A percentile compares a stretch with the other conserved stretches of the same genome.
Evolutionary conservation across 2,888 invertebrate genomes (phyloP).

Genomic region (Rutpela maculata): DNA sequence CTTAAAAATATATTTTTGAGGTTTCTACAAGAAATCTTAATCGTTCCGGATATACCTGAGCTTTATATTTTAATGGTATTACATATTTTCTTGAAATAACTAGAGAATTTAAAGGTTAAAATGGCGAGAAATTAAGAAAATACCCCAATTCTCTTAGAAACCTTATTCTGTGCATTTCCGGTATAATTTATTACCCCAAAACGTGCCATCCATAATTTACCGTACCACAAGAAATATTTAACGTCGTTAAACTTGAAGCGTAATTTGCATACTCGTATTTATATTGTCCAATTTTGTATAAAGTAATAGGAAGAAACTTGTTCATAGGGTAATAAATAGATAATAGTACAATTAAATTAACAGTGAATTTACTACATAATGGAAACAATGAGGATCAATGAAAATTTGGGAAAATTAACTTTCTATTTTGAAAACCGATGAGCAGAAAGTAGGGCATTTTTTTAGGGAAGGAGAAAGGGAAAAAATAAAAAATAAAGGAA

Average conservation of each 20-base stretch:
- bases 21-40: background rate
- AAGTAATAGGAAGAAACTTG: background rate
- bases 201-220: conserved; percentile 26
- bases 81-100: background rate
- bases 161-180: conserved; percentile 30
- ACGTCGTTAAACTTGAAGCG: conserved; percentile 21
- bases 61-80: background rate
- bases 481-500: no score
- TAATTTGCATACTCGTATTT: conserved; percentile 21
- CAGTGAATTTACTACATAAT: no score
- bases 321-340: background rate
- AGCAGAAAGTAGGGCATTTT: no score
- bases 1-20: background rate
- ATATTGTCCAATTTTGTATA: conserved; percentile 9
- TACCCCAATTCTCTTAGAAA: conserved; percentile 17
- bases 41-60: background rate
- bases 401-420: no score
- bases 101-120: conserved; percentile 3
- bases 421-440: no score
- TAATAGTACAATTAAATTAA: background rate
- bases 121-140: conserved; percentile 10
- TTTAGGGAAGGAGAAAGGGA: no score
- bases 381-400: no score
- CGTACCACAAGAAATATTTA: conserved; percentile 25
- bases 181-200: conserved; percentile 21